These are phyloP conservation scores for Hydropsyche tenuis DNA, from an alignment of 1,140 invertebrate genomes.

Conservation along the genomic window DNA sequence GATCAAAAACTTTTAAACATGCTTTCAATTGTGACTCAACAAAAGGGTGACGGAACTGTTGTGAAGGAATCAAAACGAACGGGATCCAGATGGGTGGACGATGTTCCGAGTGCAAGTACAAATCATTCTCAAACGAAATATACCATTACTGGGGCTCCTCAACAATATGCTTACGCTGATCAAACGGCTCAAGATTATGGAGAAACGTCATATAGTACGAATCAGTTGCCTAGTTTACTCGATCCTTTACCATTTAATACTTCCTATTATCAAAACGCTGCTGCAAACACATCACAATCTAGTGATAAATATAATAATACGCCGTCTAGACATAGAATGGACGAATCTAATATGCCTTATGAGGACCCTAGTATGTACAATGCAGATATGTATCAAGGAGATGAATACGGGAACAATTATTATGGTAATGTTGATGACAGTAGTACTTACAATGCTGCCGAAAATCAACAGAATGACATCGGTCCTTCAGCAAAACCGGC, in stretches of 20 bases:
- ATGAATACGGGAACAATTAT: constrained; percentile 1
- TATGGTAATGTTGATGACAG: constrained; percentile 5
- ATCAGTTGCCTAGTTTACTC: constrained; percentile 18
- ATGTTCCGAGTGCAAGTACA: neutral
- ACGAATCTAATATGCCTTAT: neutral
- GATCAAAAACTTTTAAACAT: constrained; percentile 67
- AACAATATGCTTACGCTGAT: neutral
- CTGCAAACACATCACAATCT: neutral
- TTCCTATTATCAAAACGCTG: constrained; percentile 3
- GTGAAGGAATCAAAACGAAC: neutral
- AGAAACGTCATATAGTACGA: neutral
- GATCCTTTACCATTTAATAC: constrained; percentile 2
- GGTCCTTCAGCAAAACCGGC: constrained; percentile 46
- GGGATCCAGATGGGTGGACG: constrained; percentile 25
- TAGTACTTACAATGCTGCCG: too few species aligned
- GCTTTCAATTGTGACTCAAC: constrained; percentile 60
- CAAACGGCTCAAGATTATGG: neutral
- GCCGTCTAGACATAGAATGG: neutral
- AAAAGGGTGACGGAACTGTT: constrained; percentile 7
- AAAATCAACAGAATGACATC: neutral
- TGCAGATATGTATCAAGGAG: neutral
- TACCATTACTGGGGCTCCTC: neutral
- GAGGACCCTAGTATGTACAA: neutral
- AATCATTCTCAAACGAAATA: constrained; percentile 9
- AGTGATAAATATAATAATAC: neutral